Evolutionary conservation across 2,113 vertebrate genomes (phyloP), one percentile per base, ranked within the genome.

Genomic region (Macquaria ambigua): DNA sequence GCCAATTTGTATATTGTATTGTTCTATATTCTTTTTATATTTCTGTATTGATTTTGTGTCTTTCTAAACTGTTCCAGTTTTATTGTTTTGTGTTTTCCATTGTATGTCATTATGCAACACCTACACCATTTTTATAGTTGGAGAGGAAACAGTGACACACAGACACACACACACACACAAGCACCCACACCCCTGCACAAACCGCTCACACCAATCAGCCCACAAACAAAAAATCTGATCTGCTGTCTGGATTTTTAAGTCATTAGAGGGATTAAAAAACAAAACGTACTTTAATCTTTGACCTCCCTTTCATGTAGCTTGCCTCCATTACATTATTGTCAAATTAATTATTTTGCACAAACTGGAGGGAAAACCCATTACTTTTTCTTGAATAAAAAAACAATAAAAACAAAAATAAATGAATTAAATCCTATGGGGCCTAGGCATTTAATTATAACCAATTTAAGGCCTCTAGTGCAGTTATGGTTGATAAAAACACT

Each of bases 201-300:
- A 76, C 6, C 1, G 8, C 20, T 25, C 75, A 67, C 48, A 41
- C 15, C 18, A 41, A 41, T 67, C 39, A 67, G 20, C 39, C 21
- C 21, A 37, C 15, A 41, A 16, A n/a, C 10, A 23, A 53, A 5
- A 10, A 63, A 75, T 67, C 25, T n/a, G 43, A 67, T 55, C 43
- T 46, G 14, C 21, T 61, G 25, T 41, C 16, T 37, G 43, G 48
- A 56, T 73, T 75, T 37, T 43, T 18, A 39, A 50, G 46, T 85
- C 74, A 81, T 84, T 82, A 70, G n/a, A 79, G 50, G 75, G 28
- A 82, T 79, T 79, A 58, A 72, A 39, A 85, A 75, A 28, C n/a
- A 68, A 58, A 52, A 61, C 5, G 8, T 5, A 6, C 39, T 83
- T 56, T 41, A 50, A 71, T 74, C n/a, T 70, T 68, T 56, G 28